Base-by-base conservation (phyloP, 2,888 invertebrate species). In the Seira ritae region DNA sequence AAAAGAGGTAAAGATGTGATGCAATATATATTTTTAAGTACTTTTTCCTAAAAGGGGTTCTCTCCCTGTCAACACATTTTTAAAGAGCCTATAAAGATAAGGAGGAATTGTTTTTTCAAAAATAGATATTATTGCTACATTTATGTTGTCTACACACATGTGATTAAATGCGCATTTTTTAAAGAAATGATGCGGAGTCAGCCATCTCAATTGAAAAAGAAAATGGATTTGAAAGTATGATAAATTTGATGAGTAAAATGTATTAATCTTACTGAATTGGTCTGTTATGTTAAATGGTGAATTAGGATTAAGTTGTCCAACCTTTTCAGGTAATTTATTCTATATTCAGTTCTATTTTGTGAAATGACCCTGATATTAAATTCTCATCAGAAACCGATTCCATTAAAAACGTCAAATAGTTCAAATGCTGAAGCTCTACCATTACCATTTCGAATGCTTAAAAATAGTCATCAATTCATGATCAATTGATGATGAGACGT, bases 1-100 rank as follows among this genome's bases (percentile, higher is more conserved):
- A 8, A 31, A 8, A 4, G 8, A 31, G 31, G 8, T 31, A 8
- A 31, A 31, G 31, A 31, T 31, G 2, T 31, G 31, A 4, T 31
- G 31, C 8, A 8, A 31, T 31, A 42, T 42, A 8, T 42, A 50
- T 50, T 50, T 50, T 50, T 8, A 50, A 50, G 50, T 50, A 50
- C 50, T 50, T 50, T 50, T 50, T 15, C 50, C 17, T 50, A 50
- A 50, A 50, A 50, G 50, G 50, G 50, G 3, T 50, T 50, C 50
- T 50, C 15, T 50, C 50, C 12, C 50, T 50, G 15, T 50, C 17
- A n/a, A 50, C 12, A 50, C 50, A 50, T 50, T 50, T 50, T 50
- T 50, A 50, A 50, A 50, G 31, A 31, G 50, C 12, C 50, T n/a
- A 50, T 50, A 50, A 50, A 50, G 50, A 50, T 50, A 50, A 50